Evolutionary conservation across 1,140 invertebrate genomes (phyloP), one percentile per base, ranked within the genome.

Genomic region (Nilaparvata lugens): DNA sequence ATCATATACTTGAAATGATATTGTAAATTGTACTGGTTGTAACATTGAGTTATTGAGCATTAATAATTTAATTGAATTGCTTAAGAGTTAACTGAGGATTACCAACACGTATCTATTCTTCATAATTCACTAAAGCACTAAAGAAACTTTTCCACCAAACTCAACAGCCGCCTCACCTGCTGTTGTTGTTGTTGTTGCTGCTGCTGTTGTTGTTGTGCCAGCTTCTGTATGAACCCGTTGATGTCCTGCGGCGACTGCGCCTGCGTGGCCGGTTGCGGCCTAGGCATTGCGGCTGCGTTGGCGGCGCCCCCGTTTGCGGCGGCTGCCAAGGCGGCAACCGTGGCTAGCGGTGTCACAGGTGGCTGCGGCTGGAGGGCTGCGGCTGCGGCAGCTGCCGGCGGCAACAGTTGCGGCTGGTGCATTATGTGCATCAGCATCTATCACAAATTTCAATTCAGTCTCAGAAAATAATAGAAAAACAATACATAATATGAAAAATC

Each of bases 221-320:
- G 25, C 28, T 38, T 24, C 19, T 56, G 42, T 51, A 51, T 42
- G 51, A 51, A 54, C 18, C 64, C 38, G 58, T 42, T 14, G 62
- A 54, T 62, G 56, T 69, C 68, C 43, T 73, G 67, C 68, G 64
- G 40, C 67, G 57, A 28, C 64, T 58, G 13, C 62, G n/a, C n/a
- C n/a, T n/a, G 54, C 56, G 64, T 61, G 60, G 70, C 67, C 58
- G 63, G 62, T 45, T 56, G 60, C 13, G 65, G 25, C 58, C n/a
- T n/a, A n/a, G n/a, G n/a, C n/a, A n/a, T n/a, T 70, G 67, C 51
- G 62, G 64, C 13, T 60, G 1, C 58, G 40, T 35, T 31, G 53
- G 60, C 57, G 59, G 60, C 16, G 56, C 35, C 59, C 60, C 43
- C 53, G 68, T 68, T 61, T 71, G 69, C 28, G 70, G 25, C 43